Conservation (phyloP, 2,888 invertebrate species). For the Aproaerema taeniolella region DNA sequence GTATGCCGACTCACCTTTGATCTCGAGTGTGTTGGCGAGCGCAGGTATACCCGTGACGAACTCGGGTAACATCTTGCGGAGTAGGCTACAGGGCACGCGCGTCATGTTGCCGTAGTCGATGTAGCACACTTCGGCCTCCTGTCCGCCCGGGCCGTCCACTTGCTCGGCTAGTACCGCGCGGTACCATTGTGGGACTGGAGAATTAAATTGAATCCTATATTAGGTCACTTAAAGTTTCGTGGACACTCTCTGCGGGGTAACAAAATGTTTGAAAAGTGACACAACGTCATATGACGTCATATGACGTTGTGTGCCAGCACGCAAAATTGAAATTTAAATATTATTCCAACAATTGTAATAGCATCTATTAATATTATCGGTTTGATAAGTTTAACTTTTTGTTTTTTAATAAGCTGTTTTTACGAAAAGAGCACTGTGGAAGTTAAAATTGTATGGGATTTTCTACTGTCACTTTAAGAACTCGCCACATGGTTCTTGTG, state of each 20-base stretch:
- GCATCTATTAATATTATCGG: no score
- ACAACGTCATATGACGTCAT: no score
- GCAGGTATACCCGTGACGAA: conserved; percentile 40
- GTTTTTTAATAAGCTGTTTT: no score
- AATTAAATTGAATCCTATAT: background rate
- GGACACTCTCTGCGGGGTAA: background rate
- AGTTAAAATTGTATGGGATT: no score
- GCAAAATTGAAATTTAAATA: background rate
- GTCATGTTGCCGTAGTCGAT: conserved; percentile 50
- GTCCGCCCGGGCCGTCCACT: conserved; percentile 33
- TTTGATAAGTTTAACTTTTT: no score
- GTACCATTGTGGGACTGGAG: conserved; percentile 47
- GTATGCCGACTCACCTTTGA: conserved; percentile 30
- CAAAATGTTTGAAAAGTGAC: no score
- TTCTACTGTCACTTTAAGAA: no score
- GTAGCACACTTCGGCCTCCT: conserved; percentile 30
- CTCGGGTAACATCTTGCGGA: conserved; percentile 56
- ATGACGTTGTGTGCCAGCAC: background rate
- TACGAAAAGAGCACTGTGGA: no score
- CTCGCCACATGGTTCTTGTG: no score
- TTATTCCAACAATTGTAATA: background rate
- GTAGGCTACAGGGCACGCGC: conserved; percentile 26
- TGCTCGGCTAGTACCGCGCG: conserved; percentile 49
- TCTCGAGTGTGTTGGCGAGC: conserved; percentile 32
- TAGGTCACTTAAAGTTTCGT: background rate